Evolutionary conservation across 2,888 invertebrate species (phyloP).

Genomic region (Gymnoscelis rufifasciata): DNA sequence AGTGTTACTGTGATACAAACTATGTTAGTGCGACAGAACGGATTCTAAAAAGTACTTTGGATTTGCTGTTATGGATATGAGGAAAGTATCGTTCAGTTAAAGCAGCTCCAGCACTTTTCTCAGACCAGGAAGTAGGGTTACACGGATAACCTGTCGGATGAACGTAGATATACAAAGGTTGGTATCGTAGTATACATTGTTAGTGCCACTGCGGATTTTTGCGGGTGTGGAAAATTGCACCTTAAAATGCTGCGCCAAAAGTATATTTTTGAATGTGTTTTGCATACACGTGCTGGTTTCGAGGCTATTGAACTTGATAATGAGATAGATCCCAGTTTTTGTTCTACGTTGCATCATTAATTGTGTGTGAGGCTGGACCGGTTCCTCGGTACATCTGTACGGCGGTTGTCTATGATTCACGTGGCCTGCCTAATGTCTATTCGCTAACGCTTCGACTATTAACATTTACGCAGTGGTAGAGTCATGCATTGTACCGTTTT

Average conservation of each 20-base stretch:
- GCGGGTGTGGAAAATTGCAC: conserved; percentile 56
- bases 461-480: not conserved
- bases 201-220: conserved; percentile 29
- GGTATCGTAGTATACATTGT: conserved; percentile 59
- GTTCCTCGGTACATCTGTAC: conserved; percentile 33
- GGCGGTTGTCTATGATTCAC: conserved; percentile 40
- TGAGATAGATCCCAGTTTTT: conserved; percentile 66
- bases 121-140: conserved; percentile 43
- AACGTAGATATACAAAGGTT: conserved; percentile 47
- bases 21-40: conserved; percentile 66
- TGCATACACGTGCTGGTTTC: conserved; percentile 75
- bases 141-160: conserved; percentile 47
- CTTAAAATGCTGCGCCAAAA: conserved; percentile 55
- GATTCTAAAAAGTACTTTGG: conserved; percentile 68
- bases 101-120: not conserved
- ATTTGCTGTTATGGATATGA: conserved; percentile 69
- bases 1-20: conserved; percentile 61
- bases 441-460: conserved; percentile 6
- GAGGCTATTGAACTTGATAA: conserved; percentile 79
- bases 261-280: conserved; percentile 64
- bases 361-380: conserved; percentile 45
- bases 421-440: conserved; percentile 21
- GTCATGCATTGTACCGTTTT: not conserved
- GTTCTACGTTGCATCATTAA: conserved; percentile 64
- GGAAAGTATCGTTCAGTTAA: conserved; percentile 66